Evolutionary conservation across 2,888 invertebrate genomes (phyloP).

Genomic region (Arge pagana): DNA sequence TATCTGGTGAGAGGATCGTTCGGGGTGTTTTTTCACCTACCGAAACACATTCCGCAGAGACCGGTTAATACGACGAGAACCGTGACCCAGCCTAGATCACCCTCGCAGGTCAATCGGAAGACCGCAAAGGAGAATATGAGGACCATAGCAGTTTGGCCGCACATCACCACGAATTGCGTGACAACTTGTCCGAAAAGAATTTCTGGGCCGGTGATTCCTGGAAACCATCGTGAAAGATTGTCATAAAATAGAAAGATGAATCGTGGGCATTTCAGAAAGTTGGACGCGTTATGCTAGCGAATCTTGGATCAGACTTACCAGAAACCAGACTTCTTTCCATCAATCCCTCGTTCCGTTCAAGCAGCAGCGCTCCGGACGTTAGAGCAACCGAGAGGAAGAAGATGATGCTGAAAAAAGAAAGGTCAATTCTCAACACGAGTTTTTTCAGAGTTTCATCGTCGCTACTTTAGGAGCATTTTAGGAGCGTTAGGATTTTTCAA

Average conservation of each 20-base stretch:
- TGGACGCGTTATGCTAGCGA: not conserved
- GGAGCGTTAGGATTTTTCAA: constrained; percentile 2
- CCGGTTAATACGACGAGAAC: constrained; percentile 80
- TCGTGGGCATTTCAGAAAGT: not conserved
- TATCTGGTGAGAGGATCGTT: too few species aligned
- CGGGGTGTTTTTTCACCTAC: constrained; percentile 60
- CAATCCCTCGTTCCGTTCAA: constrained; percentile 88
- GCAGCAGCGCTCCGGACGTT: constrained; percentile 87
- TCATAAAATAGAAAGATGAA: not conserved
- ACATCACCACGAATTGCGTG: constrained; percentile 86
- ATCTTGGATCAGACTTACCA: constrained; percentile 62
- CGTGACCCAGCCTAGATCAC: constrained; percentile 76
- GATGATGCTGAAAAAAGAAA: constrained; percentile 71
- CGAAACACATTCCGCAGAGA: constrained; percentile 92
- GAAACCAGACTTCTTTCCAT: constrained; percentile 87
- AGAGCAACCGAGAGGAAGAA: constrained; percentile 93
- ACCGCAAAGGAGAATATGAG: constrained; percentile 77
- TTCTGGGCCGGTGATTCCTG: constrained; percentile 73
- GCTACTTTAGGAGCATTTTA: too few species aligned
- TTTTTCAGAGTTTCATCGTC: not conserved
- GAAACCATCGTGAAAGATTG: constrained; percentile 3
- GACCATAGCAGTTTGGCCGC: constrained; percentile 80
- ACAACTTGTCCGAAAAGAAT: constrained; percentile 85
- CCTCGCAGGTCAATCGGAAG: constrained; percentile 78
- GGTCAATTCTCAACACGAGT: constrained; percentile 3